A percentile compares a stretch with the other conserved stretches of the same genome.
Conservation (phyloP, 2,888 invertebrate species). For the Hydriomena furcata region DNA sequence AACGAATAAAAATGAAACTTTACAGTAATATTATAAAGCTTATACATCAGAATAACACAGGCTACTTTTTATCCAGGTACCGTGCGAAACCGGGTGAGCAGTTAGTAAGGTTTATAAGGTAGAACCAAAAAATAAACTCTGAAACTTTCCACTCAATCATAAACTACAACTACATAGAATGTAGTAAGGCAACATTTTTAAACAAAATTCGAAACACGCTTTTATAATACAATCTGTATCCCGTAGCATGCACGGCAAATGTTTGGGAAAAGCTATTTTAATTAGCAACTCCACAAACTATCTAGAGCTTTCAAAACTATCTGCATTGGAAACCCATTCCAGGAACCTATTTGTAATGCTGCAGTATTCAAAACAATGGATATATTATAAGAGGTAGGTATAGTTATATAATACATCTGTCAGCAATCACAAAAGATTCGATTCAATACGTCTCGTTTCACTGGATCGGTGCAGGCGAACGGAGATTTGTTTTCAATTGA, state of each 20-base stretch:
- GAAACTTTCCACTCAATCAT: too few species aligned
- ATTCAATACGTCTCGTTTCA: slow-evolving; percentile 13
- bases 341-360: not conserved
- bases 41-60: too few species aligned
- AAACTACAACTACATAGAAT: too few species aligned
- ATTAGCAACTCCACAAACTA: slow-evolving; percentile 7
- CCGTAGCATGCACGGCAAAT: not conserved
- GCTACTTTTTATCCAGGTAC: too few species aligned
- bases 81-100: too few species aligned
- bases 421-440: slow-evolving; percentile 9
- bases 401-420: slow-evolving; percentile 7
- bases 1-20: too few species aligned
- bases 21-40: too few species aligned
- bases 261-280: not conserved
- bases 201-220: too few species aligned
- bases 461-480: not conserved
- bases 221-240: not conserved
- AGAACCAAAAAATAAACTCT: too few species aligned
- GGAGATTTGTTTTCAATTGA: slow-evolving; percentile 10
- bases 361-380: not conserved
- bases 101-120: too few species aligned
- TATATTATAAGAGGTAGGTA: not conserved
- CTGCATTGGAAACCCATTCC: not conserved
- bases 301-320: slow-evolving; percentile 3
- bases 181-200: too few species aligned